phyloP scores from a whole-genome alignment of 2,888 invertebrate species.

The Lasiommata megera region DNA sequence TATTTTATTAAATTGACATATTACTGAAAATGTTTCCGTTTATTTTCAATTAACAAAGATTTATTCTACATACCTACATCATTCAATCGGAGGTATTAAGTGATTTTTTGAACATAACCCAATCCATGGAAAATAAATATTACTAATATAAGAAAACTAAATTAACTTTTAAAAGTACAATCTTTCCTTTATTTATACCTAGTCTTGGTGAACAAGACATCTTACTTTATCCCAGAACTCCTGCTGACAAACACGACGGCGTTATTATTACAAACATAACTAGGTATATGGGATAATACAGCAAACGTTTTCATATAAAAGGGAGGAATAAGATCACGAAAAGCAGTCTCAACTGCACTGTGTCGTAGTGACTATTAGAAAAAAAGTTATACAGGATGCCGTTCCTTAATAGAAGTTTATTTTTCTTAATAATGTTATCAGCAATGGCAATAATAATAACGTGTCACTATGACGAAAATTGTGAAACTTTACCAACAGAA shows the following conservation, averaged over 20 bases:
- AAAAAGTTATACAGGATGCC: slow-evolving; percentile 23
- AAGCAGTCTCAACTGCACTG: slow-evolving; percentile 16
- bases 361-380: slow-evolving; percentile 12
- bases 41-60: too few relatives aligned
- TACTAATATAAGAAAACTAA: neutral
- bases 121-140: too few relatives aligned
- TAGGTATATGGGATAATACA: slow-evolving; percentile 8
- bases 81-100: too few relatives aligned
- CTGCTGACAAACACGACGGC: slow-evolving; percentile 45
- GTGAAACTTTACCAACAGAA: slow-evolving; percentile 92
- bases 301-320: slow-evolving; percentile 27
- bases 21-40: too few relatives aligned
- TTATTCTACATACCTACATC: too few relatives aligned
- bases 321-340: slow-evolving; percentile 10
- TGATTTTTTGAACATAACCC: too few relatives aligned
- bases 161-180: neutral
- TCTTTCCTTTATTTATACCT: neutral
- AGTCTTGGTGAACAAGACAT: slow-evolving; percentile 41
- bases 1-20: too few relatives aligned
- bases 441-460: slow-evolving; percentile 26
- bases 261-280: slow-evolving; percentile 21
- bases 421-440: slow-evolving; percentile 30
- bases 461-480: slow-evolving; percentile 84
- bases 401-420: slow-evolving; percentile 12
- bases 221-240: slow-evolving; percentile 46